These are phyloP conservation scores for Sycophaga agraensis DNA, from an alignment of 1,140 invertebrate species.

Conservation along the genomic window DNA sequence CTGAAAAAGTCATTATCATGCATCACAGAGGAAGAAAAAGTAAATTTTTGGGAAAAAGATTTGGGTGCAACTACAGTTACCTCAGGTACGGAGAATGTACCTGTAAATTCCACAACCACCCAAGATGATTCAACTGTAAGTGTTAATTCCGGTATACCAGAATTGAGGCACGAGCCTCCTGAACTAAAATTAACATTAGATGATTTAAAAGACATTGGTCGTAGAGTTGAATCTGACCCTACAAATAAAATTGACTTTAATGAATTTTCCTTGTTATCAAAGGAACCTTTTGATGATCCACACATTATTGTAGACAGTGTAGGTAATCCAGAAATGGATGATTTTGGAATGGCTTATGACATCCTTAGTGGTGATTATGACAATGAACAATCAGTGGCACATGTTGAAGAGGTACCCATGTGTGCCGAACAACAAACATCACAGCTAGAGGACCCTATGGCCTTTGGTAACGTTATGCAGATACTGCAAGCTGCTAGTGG, in stretches of 20 bases:
- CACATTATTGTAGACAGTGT: conserved; percentile 16
- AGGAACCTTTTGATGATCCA: conserved; percentile 10
- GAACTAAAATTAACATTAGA: conserved; percentile 41
- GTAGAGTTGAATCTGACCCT: conserved; percentile 38
- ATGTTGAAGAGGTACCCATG: conserved; percentile 13
- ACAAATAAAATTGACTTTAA: conserved; percentile 23
- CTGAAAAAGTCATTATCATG: conserved; percentile 46
- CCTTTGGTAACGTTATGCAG: conserved; percentile 25
- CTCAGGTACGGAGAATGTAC: neutral
- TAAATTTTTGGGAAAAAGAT: conserved; percentile 43
- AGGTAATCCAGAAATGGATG: conserved; percentile 20
- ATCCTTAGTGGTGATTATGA: neutral
- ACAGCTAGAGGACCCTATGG: conserved; percentile 7
- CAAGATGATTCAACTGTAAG: neutral
- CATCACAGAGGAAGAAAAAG: conserved; percentile 39
- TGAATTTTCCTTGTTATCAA: conserved; percentile 16
- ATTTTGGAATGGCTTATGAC: conserved; percentile 5
- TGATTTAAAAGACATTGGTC: conserved; percentile 47
- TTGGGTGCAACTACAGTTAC: conserved; percentile 17
- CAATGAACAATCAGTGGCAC: neutral
- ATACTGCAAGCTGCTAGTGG: neutral
- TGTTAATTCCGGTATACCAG: conserved; percentile 30
- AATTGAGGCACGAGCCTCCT: conserved; percentile 39
- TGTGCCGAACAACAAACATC: neutral
- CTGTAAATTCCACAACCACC: neutral